Evolutionary conservation across 1,140 invertebrate genomes (phyloP), one percentile per base, ranked within the genome.

Genomic region (Magallana gigas): DNA sequence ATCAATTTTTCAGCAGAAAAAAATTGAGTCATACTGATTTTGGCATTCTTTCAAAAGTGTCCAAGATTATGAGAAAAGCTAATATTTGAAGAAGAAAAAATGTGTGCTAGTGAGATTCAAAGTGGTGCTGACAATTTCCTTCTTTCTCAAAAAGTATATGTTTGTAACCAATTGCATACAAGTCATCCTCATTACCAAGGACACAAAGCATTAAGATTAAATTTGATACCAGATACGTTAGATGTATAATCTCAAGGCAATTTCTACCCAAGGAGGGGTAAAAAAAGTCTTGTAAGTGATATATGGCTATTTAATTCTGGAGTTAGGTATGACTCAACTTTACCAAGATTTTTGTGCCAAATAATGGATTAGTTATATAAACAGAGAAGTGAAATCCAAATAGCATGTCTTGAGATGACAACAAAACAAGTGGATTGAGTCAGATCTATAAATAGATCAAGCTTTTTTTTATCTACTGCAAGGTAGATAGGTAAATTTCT

Each of bases 111-210:
- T 29, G 23, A 29, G 23, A 29, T 76, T 76, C 68, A 76, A 76
- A 76, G 68, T 76, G 29, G 68, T 76, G 68, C 68, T 76, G 68
- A 76, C 68, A 48, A 76, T 36, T 68, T 68, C 18, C n/a, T 18
- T 68, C 18, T 76, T 48, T 62, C 60, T 62, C 60, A 62, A 12
- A 62, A 62, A 76, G 23, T 9, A 29, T 12, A 76, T 36, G 64
- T 71, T 12, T 48, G 14, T 23, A 76, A 76, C 12, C 18, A 36
- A 76, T 12, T 48, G 23, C 23, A 29, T 76, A 76, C 18, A 76
- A 12, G 36, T 29, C 18, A 11, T 71, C 23, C 29, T 23, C 64
- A 71, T 23, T 23, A 8, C 60, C 18, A 8, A n/a, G 60, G 60
- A n/a, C 14, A n/a, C 36, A 48, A 18, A 18, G 60, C 14, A 64